A percentile compares a stretch with the other conserved stretches of the same genome.
Evolutionary conservation across 2,113 vertebrate genomes (phyloP).

Genomic region (Grammomys surdaster): DNA sequence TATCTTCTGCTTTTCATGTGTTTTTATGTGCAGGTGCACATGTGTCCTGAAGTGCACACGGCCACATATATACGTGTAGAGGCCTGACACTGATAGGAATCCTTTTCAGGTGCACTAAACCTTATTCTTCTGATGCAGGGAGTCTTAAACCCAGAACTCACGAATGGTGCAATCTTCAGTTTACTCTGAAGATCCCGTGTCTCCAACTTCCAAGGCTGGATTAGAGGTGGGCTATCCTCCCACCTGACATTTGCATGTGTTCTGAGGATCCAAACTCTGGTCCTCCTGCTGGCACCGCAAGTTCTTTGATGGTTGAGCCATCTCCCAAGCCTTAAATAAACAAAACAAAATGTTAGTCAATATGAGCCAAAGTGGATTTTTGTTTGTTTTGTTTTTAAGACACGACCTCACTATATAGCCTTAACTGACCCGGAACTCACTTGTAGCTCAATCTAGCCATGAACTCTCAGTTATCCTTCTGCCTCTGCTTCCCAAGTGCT

Average conservation of each 20-base stretch:
- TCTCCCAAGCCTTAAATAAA: background rate
- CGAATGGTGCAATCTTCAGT: background rate
- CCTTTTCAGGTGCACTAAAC: background rate
- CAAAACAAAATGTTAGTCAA: conserved; percentile 10
- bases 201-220: background rate
- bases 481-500: background rate
- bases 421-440: background rate
- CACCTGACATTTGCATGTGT: background rate
- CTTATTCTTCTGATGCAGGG: background rate
- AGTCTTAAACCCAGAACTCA: background rate
- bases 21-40: too few species aligned
- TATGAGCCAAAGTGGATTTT: conserved; percentile 26
- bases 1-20: background rate
- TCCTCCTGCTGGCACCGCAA: background rate
- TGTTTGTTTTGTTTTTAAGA: background rate
- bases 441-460: background rate
- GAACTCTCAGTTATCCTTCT: background rate
- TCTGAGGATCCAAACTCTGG: background rate
- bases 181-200: background rate
- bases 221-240: background rate
- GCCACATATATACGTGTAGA: background rate
- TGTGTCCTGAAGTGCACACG: background rate
- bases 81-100: background rate
- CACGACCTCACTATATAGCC: background rate
- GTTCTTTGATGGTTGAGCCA: background rate